phyloP scores from a whole-genome alignment of 2,888 invertebrate genomes.

The Troilus luridus region DNA sequence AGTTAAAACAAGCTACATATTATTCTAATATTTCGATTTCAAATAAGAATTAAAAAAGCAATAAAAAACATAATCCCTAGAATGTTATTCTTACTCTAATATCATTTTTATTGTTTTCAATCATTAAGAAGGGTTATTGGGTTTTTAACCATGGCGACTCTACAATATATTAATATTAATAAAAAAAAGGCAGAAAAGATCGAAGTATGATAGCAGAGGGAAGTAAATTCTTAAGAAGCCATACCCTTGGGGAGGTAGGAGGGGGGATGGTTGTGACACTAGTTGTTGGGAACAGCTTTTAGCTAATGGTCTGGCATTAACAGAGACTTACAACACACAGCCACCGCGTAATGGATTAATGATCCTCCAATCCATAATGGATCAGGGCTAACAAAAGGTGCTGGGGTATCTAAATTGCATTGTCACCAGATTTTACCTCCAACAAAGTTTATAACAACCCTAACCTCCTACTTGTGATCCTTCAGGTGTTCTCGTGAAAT shows the following conservation, averaged over 20 bases:
- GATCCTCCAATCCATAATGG: slow-evolving; percentile 32
- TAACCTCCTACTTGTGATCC: background rate
- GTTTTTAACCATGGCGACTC: no score
- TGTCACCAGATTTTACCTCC: slow-evolving; percentile 28
- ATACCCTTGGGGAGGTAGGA: background rate
- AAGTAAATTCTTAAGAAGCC: background rate
- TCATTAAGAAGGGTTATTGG: no score
- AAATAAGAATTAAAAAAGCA: no score
- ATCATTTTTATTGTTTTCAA: no score
- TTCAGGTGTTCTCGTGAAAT: background rate
- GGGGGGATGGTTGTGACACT: no score
- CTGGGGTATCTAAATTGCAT: background rate
- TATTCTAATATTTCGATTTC: no score
- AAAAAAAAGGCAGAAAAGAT: background rate
- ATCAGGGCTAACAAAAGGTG: background rate
- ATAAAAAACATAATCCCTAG: no score
- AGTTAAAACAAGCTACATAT: no score
- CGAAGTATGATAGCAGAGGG: background rate
- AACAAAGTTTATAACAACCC: background rate
- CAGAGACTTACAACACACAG: slow-evolving; percentile 5
- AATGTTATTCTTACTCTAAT: no score
- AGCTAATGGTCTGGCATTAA: slow-evolving; percentile 51
- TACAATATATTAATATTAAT: no score
- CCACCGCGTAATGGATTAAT: slow-evolving; percentile 52
- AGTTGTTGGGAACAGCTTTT: slow-evolving; percentile 46